Conservation (phyloP, 1,140 invertebrate genomes). For the Bombus waltoni region DNA sequence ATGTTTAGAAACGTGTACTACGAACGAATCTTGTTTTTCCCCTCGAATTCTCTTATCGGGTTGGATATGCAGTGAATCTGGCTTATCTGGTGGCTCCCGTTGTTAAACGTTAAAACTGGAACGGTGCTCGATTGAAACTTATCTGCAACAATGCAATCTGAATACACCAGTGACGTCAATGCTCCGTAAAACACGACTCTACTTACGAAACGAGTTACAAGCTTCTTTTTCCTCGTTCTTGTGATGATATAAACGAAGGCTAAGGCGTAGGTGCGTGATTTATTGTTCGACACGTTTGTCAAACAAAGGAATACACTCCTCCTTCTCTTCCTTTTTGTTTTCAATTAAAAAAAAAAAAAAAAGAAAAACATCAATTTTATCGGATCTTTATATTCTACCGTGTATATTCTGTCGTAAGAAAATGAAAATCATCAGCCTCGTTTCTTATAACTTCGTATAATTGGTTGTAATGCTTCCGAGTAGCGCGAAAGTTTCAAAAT, state of each 20-base stretch:
- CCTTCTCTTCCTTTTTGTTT: too few relatives aligned
- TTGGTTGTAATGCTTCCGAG: too few relatives aligned
- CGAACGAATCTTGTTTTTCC: background rate
- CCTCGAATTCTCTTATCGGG: background rate
- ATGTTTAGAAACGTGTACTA: too few relatives aligned
- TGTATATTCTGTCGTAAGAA: too few relatives aligned
- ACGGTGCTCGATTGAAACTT: constrained; percentile 60
- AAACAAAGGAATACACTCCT: background rate
- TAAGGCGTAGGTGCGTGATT: constrained; percentile 6
- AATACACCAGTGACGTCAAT: constrained; percentile 63
- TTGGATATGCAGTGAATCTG: background rate
- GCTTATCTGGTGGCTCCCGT: constrained; percentile 2
- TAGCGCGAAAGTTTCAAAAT: too few relatives aligned
- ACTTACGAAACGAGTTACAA: constrained; percentile 45
- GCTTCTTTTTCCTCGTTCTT: constrained; percentile 27
- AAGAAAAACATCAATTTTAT: too few relatives aligned
- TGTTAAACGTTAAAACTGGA: constrained; percentile 40
- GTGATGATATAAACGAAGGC: constrained; percentile 1
- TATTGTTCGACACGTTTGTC: background rate
- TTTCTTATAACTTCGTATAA: too few relatives aligned
- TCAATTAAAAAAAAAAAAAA: background rate
- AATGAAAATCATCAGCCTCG: too few relatives aligned
- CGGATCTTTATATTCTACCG: too few relatives aligned
- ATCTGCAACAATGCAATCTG: constrained; percentile 55
- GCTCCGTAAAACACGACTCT: constrained; percentile 47